phyloP scores from a whole-genome alignment of 2,113 vertebrate species.

The Bungarus multicinctus region DNA sequence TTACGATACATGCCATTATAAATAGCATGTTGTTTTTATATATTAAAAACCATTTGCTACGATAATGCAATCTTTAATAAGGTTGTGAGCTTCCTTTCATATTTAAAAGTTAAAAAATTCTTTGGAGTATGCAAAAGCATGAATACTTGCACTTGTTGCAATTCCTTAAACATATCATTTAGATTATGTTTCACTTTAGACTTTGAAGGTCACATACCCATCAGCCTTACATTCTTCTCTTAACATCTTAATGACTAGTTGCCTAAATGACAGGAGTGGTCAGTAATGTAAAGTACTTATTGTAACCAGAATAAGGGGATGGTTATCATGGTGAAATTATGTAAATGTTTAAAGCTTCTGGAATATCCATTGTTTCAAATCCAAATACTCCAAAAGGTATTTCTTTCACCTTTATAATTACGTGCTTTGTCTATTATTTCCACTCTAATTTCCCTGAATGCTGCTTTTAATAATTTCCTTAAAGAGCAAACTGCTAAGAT shows the following conservation, averaged over 20 bases:
- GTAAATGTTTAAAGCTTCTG: not conserved
- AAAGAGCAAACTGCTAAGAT: not conserved
- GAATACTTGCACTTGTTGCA: not conserved
- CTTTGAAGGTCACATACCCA: not conserved
- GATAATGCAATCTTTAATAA: not conserved
- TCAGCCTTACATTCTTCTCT: not conserved
- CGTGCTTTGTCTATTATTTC: not conserved
- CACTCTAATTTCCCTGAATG: not conserved
- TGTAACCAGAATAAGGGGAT: not conserved
- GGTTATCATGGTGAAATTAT: not conserved
- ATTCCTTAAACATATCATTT: not conserved
- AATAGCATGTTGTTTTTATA: not conserved
- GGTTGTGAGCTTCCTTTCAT: not conserved
- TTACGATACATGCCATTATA: not conserved
- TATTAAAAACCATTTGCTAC: not conserved
- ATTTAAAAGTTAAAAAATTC: not conserved
- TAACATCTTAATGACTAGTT: not conserved
- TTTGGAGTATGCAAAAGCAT: not conserved
- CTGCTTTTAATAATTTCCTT: constrained; percentile 12
- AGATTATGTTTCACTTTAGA: no score
- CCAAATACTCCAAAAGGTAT: not conserved
- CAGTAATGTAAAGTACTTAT: not conserved
- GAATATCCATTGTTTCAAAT: not conserved
- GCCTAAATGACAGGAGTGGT: not conserved
- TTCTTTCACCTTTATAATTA: not conserved